Evolutionary conservation across 2,113 vertebrate genomes (phyloP), one percentile per base, ranked within the genome.

Genomic region (Lontra canadensis): DNA sequence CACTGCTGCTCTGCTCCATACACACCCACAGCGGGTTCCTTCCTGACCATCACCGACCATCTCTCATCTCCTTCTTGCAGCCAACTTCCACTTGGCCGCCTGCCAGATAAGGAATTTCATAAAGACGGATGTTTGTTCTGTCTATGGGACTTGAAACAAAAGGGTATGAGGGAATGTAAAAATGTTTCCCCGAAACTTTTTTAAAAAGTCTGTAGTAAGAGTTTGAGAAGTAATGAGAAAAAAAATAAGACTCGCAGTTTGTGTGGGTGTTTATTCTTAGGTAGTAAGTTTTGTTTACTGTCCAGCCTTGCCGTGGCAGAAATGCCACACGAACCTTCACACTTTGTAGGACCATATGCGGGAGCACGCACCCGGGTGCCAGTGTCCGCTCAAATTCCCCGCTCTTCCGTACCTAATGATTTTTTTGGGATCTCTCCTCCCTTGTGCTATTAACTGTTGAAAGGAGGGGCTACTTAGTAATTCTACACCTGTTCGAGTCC

Each of bases 401-500:
- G 31, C 93, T 94, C 94, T 86, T 85, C 96, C 76, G 82, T 4
- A 63, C 93, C 0, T 3, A 96, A 90, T 97, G 84, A 90, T 97
- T 98, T 94, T 87, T 59, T 55, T 7, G 13, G 0, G 8, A 88
- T 95, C 97, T 94, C 96, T 98, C 98, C 98, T 98, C 95, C 97
- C 83, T 57, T n/a, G 63, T 8, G 82, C 97, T 94, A 49, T 95
- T 97, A 96, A 63, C 98, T 97, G 98, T 79, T 98, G 98, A 98
- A 96, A 98, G 99, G 99, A 99, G 99, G 99, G 98, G 98, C 98
- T 49, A 94, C 97, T 98, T 96, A 80, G 99, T 99, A 99, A 99
- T 99, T 98, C 98, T 99, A 99, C 99, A 99, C 99, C 99, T 99
- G 99, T 98, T 89, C 97, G 94, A 98, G 88, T 98, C 99, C 99